phyloP scores from a whole-genome alignment of 2,797 vertebrate genomes.

The Premnoplex brunnescens region DNA sequence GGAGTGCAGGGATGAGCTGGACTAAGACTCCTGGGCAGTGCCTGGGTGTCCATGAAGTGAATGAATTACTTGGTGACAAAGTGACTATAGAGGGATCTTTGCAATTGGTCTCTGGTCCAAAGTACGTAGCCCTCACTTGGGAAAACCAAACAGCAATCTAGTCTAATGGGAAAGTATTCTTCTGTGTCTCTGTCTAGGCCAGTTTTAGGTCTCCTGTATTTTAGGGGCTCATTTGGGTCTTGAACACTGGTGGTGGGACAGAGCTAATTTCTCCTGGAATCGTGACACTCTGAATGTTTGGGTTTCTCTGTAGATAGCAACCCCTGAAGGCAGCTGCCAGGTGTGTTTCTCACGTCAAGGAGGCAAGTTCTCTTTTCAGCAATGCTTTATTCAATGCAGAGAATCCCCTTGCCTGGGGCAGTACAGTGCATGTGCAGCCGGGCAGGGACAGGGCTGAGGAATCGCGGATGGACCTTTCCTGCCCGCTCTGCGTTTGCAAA shows the following conservation, averaged over 20 bases:
- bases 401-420: neutral
- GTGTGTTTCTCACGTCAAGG: neutral
- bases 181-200: neutral
- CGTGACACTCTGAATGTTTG: neutral
- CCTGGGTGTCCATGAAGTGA: neutral
- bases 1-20: neutral
- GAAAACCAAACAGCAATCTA: neutral
- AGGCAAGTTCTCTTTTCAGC: neutral
- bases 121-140: fast-evolving
- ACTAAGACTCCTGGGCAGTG: fast-evolving
- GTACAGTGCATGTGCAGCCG: neutral
- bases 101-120: neutral
- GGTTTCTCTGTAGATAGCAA: neutral
- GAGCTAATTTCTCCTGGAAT: neutral
- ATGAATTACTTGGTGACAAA: neutral
- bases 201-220: neutral
- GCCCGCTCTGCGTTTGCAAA: neutral
- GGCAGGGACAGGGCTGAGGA: neutral
- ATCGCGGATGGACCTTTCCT: neutral
- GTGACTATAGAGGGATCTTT: neutral
- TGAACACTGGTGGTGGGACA: neutral
- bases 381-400: constrained; percentile 32
- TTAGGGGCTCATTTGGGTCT: neutral
- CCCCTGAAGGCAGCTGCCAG: neutral
- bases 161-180: constrained; percentile 9